Base-by-base conservation (phyloP, 2,113 vertebrate genomes). In the Gasterosteus nipponicus region DNA sequence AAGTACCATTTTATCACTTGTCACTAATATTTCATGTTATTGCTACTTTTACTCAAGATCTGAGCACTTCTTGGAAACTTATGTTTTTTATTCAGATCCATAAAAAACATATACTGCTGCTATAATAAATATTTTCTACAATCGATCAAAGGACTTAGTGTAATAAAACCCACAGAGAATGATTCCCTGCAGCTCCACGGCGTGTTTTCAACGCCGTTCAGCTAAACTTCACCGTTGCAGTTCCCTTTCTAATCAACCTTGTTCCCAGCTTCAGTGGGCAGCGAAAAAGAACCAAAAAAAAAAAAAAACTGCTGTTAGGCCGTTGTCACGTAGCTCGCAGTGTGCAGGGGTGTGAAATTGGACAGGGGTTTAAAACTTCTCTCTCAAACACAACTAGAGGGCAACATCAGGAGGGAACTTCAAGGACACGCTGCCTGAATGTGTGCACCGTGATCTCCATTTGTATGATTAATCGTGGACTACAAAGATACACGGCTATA, bases 321-420 rank as follows among this genome's bases (percentile, higher is more conserved):
- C 73, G 51, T 14, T 66, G 60, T 69, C 77, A 33, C 65, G 77
- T 73, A 47, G 71, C 58, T 41, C 35, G 26, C 72, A 74, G 67
- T 63, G 79, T 71, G 77, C 69, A 72, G 77, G 70, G 73, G 78
- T 87, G 85, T 89, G 85, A 86, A 87, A 87, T 87, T 89, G 73
- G 67, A 84, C 83, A 35, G 67, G 67, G 73, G 61, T 46, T 71
- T 78, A 64, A 84, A 26, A 82, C 59, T 73, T 87, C 78, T 86
- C 77, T 69, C 76, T 72, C 29, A 31, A 49, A 47, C 66, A 69
- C 51, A 15, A 11, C n/a, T 2, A 9, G 22, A 31, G 41, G 69
- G 59, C 35, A 70, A 47, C 31, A 26, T 39, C 42, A 29, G 31
- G 11, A 72, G 58, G 53, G 61, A 26, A 60, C 56, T 73, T 67